Percentiles rank a stretch among this genome's conserved stretches.
These are phyloP conservation scores for Balearica regulorum DNA, from an alignment of 2,797 vertebrate species.

Conservation along the genomic window DNA sequence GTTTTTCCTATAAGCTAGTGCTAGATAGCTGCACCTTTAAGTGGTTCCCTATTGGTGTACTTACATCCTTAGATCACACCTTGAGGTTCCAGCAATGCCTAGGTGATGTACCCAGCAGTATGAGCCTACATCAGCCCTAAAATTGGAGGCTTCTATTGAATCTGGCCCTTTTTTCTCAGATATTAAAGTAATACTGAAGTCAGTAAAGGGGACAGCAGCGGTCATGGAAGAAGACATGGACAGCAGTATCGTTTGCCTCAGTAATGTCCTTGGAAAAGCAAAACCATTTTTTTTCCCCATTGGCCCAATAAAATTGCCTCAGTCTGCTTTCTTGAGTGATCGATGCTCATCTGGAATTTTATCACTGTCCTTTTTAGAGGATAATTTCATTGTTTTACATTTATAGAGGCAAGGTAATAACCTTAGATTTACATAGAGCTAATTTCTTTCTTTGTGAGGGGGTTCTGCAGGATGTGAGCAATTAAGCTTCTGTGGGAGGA, in stretches of 20 bases:
- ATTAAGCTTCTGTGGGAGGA: slow-evolving; percentile 55
- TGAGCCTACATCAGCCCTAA: neutral
- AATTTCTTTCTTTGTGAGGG: slow-evolving; percentile 53
- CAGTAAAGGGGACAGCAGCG: neutral
- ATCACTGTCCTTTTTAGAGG: slow-evolving; percentile 53
- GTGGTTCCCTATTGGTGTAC: neutral
- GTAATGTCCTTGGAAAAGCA: neutral
- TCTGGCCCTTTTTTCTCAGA: neutral
- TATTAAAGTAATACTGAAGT: neutral
- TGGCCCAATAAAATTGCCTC: neutral
- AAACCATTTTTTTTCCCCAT: neutral
- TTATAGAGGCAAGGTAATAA: slow-evolving; percentile 46
- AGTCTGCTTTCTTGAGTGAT: slow-evolving; percentile 23
- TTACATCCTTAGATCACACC: neutral
- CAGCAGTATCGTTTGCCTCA: neutral
- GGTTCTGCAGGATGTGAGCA: slow-evolving; percentile 38
- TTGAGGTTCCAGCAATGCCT: neutral
- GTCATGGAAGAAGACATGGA: neutral
- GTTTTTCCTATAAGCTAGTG: neutral
- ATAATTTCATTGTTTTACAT: slow-evolving; percentile 41
- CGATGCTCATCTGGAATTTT: slow-evolving; percentile 40
- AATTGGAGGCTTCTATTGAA: neutral
- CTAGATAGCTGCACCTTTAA: neutral
- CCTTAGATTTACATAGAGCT: slow-evolving; percentile 53
- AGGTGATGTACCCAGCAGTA: neutral